Evolutionary conservation across 2,113 vertebrate species (phyloP).

Genomic region (Callipepla californica): DNA sequence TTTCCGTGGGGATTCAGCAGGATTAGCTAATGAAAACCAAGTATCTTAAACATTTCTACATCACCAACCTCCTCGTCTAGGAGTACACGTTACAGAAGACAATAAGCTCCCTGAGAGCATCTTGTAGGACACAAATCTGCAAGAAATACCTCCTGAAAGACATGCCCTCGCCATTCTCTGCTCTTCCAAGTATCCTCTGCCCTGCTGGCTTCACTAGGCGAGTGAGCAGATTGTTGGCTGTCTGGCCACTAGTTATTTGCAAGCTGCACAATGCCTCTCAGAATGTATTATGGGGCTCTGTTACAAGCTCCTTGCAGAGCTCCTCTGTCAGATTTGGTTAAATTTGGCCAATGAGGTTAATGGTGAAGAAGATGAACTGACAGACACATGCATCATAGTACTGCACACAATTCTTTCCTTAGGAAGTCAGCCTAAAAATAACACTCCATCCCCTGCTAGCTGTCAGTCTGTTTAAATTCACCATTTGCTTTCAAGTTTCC

Average conservation of each 20-base stretch:
- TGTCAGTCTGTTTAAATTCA: constrained; percentile 14
- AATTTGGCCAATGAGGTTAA: constrained; percentile 12
- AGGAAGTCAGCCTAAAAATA: constrained; percentile 42
- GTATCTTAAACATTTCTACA: not conserved
- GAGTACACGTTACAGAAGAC: not conserved
- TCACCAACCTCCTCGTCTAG: not conserved
- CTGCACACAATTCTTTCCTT: not conserved
- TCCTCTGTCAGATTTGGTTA: constrained; percentile 30
- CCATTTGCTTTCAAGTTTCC: not conserved
- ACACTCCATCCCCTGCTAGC: not conserved
- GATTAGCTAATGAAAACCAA: not conserved
- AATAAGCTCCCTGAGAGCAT: not conserved
- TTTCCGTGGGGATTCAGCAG: not conserved
- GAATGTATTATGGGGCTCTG: not conserved
- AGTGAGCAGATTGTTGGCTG: not conserved
- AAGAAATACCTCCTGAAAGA: not conserved
- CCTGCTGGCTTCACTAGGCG: not conserved
- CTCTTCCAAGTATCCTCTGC: not conserved
- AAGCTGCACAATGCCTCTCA: not conserved
- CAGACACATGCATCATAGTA: not conserved
- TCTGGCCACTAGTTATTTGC: not conserved
- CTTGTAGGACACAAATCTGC: not conserved
- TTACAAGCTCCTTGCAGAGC: not conserved
- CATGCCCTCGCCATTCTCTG: not conserved
- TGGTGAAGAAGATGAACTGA: not conserved